Percentiles rank a stretch among this genome's conserved stretches.
phyloP scores from a whole-genome alignment of 2,797 vertebrate species.

The Fistularia tabacaria region DNA sequence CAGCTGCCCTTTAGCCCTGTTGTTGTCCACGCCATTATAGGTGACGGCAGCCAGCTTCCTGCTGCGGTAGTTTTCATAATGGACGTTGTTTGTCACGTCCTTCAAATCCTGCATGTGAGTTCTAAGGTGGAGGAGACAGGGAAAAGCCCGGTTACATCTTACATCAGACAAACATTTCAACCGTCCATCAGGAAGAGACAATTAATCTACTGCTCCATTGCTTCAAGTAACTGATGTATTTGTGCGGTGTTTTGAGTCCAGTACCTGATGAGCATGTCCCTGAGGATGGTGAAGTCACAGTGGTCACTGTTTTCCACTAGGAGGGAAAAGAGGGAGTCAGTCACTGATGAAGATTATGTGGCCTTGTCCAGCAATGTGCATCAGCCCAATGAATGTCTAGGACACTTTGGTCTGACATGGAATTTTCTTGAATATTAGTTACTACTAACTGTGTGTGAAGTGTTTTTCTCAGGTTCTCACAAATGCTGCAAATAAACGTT shows the following conservation, averaged over 20 bases:
- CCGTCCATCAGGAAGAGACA: too few species aligned
- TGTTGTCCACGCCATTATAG: constrained; percentile 97
- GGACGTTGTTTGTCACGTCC: constrained; percentile 97
- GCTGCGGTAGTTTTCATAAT: constrained; percentile 99
- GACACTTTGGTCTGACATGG: too few species aligned
- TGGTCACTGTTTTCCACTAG: constrained; percentile 96
- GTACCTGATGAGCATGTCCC: constrained; percentile 99
- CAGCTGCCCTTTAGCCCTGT: constrained; percentile 91
- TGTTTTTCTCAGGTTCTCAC: too few species aligned
- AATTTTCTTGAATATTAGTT: too few species aligned
- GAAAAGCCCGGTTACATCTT: not conserved
- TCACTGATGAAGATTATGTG: not conserved
- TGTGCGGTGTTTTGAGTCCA: not conserved
- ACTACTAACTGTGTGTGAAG: too few species aligned
- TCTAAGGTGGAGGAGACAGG: constrained; percentile 59
- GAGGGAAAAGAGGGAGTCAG: constrained; percentile 5
- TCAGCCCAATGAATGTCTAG: too few species aligned
- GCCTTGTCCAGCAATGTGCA: too few species aligned
- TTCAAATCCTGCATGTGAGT: constrained; percentile 99
- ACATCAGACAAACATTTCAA: too few species aligned
- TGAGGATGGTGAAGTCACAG: constrained; percentile 98
- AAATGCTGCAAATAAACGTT: too few species aligned
- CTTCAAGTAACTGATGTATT: too few species aligned
- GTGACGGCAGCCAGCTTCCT: constrained; percentile 98
- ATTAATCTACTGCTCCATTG: too few species aligned